Percentiles rank a stretch among this genome's conserved stretches.
Evolutionary conservation across 2,888 invertebrate genomes (phyloP).

Genomic region (Ommatoiulus sabulosus): DNA sequence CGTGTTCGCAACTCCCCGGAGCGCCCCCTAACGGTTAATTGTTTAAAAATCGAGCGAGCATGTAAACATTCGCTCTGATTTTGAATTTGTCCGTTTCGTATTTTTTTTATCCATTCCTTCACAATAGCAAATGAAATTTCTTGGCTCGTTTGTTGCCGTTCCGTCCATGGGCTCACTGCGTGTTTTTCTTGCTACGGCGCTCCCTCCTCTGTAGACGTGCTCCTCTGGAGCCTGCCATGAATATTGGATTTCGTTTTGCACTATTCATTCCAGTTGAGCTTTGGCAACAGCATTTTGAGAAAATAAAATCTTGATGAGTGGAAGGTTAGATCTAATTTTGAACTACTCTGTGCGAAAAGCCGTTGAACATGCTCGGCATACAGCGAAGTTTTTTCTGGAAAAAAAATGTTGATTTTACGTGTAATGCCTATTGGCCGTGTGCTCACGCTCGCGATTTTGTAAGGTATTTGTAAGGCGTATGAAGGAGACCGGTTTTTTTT

Average conservation of each 20-base stretch:
- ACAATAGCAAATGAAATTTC: conserved; percentile 18
- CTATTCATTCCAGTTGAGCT: conserved; percentile 50
- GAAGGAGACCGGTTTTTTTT: background rate
- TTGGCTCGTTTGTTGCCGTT: conserved; percentile 1
- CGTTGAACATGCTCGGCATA: conserved; percentile 50
- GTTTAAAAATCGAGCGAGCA: background rate
- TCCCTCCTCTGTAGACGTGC: conserved; percentile 22
- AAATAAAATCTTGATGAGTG: conserved; percentile 55
- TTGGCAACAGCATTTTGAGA: conserved; percentile 54
- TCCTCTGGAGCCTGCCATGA: conserved; percentile 53
- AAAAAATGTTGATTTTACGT: conserved; percentile 11
- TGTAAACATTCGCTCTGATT: conserved; percentile 21
- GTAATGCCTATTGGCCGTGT: conserved; percentile 29
- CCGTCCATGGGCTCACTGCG: background rate
- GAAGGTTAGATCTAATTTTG: conserved; percentile 56
- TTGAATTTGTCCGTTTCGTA: background rate
- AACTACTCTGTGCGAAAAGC: conserved; percentile 53
- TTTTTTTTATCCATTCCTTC: background rate
- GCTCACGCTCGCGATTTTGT: background rate
- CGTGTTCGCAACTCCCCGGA: no score
- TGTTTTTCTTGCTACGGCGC: conserved; percentile 44
- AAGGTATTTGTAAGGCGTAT: background rate
- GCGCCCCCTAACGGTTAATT: background rate
- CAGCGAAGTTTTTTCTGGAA: background rate
- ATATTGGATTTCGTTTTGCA: conserved; percentile 51